Conservation (phyloP, 2,797 vertebrate genomes). For the Cyclopterus lumpus region DNA sequence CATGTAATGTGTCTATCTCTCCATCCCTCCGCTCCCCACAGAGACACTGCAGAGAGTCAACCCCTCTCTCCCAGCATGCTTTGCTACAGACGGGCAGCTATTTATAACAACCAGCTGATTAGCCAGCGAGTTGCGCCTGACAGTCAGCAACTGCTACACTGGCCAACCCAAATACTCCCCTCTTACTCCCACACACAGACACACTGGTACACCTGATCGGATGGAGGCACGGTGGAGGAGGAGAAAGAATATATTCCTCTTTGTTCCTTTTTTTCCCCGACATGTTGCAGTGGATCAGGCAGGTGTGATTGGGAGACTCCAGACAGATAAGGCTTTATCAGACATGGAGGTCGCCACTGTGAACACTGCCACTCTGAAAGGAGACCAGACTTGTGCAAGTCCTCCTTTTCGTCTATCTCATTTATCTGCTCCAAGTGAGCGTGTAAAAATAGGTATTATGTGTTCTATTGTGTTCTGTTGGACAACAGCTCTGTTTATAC, state of each 20-base stretch:
- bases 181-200: conserved; percentile 53
- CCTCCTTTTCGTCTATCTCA: conserved; percentile 43
- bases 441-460: conserved; percentile 53
- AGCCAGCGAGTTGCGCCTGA: conserved; percentile 74
- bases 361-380: conserved; percentile 52
- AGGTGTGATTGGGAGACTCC: conserved; percentile 51
- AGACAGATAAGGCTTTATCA: conserved; percentile 69
- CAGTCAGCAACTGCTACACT: conserved; percentile 75
- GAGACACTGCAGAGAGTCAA: conserved; percentile 73
- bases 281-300: conserved; percentile 62
- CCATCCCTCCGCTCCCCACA: conserved; percentile 60
- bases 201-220: conserved; percentile 35
- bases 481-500: conserved; percentile 74
- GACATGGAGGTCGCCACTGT: conserved; percentile 57
- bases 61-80: conserved; percentile 78
- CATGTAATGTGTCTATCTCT: conserved; percentile 51
- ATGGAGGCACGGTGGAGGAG: conserved; percentile 42
- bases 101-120: conserved; percentile 86
- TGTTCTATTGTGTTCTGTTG: conserved; percentile 56
- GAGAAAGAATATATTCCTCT: conserved; percentile 47
- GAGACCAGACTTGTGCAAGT: conserved; percentile 34
- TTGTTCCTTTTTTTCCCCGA: conserved; percentile 48
- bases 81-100: conserved; percentile 81
- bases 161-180: conserved; percentile 57
- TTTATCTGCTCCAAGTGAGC: conserved; percentile 48